These are phyloP conservation scores for Montipora sp. DNA, from an alignment of 64 coral and sea anemone genomes.

Conservation along the genomic window DNA sequence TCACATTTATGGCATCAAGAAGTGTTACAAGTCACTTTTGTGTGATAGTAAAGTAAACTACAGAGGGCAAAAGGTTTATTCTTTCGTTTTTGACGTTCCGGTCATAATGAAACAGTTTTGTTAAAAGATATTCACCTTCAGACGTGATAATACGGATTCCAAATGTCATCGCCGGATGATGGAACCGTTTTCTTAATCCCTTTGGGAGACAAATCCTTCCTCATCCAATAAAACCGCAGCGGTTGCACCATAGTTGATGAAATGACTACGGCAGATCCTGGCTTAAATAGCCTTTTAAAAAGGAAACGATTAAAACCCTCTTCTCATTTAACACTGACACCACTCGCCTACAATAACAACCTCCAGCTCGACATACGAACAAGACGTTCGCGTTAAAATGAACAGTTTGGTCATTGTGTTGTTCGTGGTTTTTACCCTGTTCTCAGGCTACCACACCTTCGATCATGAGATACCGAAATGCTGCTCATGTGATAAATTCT, in stretches of 20 bases:
- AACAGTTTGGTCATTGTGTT: neutral
- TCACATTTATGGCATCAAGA: too few species aligned
- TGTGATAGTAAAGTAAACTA: too few species aligned
- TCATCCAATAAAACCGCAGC: slow-evolving; percentile 32
- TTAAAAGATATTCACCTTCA: neutral
- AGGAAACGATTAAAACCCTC: neutral
- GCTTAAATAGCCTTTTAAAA: slow-evolving; percentile 11
- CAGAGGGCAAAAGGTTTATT: too few species aligned
- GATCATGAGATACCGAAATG: neutral
- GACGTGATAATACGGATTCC: neutral
- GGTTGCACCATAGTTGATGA: neutral
- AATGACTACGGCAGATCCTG: slow-evolving; percentile 14
- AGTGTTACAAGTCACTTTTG: too few species aligned
- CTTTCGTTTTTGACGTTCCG: too few species aligned
- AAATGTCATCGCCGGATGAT: neutral
- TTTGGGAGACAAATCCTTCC: slow-evolving; percentile 21
- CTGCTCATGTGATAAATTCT: neutral
- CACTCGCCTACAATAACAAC: neutral
- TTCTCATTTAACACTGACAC: slow-evolving; percentile 35
- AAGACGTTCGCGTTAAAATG: neutral
- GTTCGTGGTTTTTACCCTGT: neutral
- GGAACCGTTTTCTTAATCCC: slow-evolving; percentile 14
- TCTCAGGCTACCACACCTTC: neutral
- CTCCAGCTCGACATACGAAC: neutral
- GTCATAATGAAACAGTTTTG: neutral